These are phyloP conservation scores for Actenoides hombroni DNA, from an alignment of 2,113 vertebrate species.

Conservation along the genomic window DNA sequence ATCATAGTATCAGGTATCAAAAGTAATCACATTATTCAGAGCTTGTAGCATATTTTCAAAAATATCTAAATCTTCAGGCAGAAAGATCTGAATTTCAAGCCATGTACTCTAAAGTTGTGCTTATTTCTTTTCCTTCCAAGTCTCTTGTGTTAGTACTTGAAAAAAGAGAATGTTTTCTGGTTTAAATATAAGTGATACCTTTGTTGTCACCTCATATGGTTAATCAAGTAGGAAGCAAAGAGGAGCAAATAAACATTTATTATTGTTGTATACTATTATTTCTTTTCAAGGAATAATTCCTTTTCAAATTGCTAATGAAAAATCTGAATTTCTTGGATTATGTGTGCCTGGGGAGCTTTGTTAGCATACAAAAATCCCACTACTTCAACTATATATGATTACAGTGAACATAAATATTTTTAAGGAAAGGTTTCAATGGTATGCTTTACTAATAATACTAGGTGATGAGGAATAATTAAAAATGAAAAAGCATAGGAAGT, in stretches of 20 bases:
- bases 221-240: not conserved
- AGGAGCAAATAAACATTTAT: not conserved
- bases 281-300: not conserved
- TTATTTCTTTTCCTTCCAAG: not conserved
- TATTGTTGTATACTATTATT: not conserved
- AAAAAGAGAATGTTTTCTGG: not conserved
- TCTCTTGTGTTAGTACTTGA: not conserved
- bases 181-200: not conserved
- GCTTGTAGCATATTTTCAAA: not conserved
- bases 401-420: not conserved
- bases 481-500: not conserved
- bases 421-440: not conserved
- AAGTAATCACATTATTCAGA: not conserved
- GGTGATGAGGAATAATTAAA: not conserved
- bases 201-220: not conserved
- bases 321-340: not conserved
- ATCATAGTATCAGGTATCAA: not conserved
- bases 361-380: not conserved
- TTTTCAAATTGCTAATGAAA: not conserved
- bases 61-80: not conserved
- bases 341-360: not conserved
- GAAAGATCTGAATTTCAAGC: not conserved
- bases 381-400: not conserved
- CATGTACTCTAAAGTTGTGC: not conserved
- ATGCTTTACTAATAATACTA: not conserved